Base-by-base conservation (phyloP, 92 coral and sea anemone genomes). In the Palythoa grandis region DNA sequence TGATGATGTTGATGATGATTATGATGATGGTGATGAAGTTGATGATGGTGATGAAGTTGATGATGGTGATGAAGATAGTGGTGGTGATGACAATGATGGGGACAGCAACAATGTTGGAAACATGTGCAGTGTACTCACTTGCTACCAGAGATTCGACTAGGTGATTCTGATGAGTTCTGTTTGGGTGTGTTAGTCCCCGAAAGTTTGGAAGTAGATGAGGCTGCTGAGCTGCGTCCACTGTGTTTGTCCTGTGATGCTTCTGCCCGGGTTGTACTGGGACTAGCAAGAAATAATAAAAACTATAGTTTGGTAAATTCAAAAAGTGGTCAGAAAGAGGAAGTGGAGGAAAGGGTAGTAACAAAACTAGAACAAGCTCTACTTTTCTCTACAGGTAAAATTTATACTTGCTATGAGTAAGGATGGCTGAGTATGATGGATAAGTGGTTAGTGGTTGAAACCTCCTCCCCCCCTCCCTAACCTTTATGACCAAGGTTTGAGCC, bases 151-250 rank as follows among this genome's bases (percentile, higher is more conserved):
- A 72, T 85, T 71, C 94, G 88, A 70, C 92, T 68, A 6, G 98
- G 95, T 10, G 97, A 93, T 24, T 93, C 97, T 10, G 89, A 86
- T 24, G 94, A 88, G 25, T 86, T 87, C 13, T 92, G 94, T 70
- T 91, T 95, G 67, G 99, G 98, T 76, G 99, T 95, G 90, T 95
- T 91, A 54, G 91, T 90, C 15, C 95, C 98, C 5, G 98, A 94
- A 22, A 89, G 77, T 86, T 87, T 93, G 63, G 87, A 16, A 67
- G 69, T 82, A 48, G 98, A 79, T 67, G 92, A 82, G 78, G 88
- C 92, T 52, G 77, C 72, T 53, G 88, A 83, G 38, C 82, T 79
- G 77, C 91, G 93, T 10, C 88, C 54, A 12, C 92, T 83, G 39
- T 88, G 12, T 48, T 91, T 91, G 20, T 94, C 93, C 72, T 93